Conservation (phyloP, 2,113 vertebrate genomes). For the Larimichthys polyactis region DNA sequence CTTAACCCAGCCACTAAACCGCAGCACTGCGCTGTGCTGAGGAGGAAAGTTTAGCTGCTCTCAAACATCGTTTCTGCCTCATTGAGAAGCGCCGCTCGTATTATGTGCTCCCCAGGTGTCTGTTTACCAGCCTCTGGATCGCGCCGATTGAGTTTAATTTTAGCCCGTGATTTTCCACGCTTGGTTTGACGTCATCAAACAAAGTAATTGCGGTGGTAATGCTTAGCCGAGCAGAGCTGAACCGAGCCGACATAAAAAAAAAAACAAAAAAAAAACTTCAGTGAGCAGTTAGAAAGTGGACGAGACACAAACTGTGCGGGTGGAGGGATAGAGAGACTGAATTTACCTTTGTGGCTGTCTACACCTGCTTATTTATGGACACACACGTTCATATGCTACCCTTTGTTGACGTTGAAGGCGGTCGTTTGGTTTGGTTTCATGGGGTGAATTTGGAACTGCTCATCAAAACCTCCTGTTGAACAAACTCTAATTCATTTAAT, state of each 20-base stretch:
- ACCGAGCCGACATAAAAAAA: not conserved
- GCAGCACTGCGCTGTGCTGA: constrained; percentile 48
- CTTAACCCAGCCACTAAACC: constrained; percentile 44
- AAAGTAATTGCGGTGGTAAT: constrained; percentile 32
- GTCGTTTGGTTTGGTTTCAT: not conserved
- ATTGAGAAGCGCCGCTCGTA: constrained; percentile 8
- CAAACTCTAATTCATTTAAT: not conserved
- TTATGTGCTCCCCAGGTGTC: constrained; percentile 34
- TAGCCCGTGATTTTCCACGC: constrained; percentile 56
- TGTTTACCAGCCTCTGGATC: constrained; percentile 33
- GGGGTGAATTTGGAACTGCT: not conserved
- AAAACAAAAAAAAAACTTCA: not conserved
- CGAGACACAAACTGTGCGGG: too few species aligned
- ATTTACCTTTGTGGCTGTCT: not conserved
- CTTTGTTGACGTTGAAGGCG: too few species aligned
- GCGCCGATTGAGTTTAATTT: constrained; percentile 66
- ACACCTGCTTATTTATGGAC: not conserved
- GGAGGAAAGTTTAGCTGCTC: constrained; percentile 30
- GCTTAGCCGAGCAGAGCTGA: constrained; percentile 26
- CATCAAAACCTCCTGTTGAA: not conserved
- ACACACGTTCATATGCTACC: not conserved
- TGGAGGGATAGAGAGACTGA: not conserved
- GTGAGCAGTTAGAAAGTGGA: not conserved
- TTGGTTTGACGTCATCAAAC: constrained; percentile 70
- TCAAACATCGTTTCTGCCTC: constrained; percentile 12